phyloP scores from a whole-genome alignment of 2,797 vertebrate species.

The Peromyscus melanophrys region DNA sequence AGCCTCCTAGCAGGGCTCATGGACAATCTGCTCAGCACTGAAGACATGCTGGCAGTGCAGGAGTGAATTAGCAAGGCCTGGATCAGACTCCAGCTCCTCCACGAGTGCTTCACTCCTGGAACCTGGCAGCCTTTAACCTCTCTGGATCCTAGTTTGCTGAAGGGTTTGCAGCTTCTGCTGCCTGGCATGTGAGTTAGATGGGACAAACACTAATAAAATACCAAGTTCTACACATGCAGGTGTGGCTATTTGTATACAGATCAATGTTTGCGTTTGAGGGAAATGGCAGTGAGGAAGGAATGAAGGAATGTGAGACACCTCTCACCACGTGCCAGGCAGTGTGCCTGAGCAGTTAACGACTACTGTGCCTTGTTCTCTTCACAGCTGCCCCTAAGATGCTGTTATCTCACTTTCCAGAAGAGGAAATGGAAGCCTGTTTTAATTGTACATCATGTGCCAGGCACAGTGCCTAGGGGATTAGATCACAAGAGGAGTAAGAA shows the following conservation, averaged over 20 bases:
- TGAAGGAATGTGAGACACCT: background rate
- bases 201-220: background rate
- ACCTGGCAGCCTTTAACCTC: background rate
- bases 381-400: background rate
- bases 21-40: background rate
- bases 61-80: background rate
- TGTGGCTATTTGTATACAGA: background rate
- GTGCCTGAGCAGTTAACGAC: background rate
- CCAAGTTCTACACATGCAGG: background rate
- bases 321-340: background rate
- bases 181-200: background rate
- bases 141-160: background rate
- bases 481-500: slow-evolving; percentile 41
- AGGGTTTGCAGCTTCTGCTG: background rate
- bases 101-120: background rate
- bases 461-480: background rate
- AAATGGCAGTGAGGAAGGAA: background rate
- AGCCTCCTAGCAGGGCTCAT: background rate
- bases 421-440: background rate
- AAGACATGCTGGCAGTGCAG: background rate
- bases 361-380: background rate
- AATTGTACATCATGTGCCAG: background rate
- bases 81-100: background rate
- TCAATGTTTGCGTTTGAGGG: slow-evolving; percentile 25
- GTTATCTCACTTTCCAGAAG: slow-evolving; percentile 20